A percentile compares a stretch with the other conserved stretches of the same genome.
Evolutionary conservation across 2,888 invertebrate species (phyloP).

Genomic region (Pardosa pseudoannulata): DNA sequence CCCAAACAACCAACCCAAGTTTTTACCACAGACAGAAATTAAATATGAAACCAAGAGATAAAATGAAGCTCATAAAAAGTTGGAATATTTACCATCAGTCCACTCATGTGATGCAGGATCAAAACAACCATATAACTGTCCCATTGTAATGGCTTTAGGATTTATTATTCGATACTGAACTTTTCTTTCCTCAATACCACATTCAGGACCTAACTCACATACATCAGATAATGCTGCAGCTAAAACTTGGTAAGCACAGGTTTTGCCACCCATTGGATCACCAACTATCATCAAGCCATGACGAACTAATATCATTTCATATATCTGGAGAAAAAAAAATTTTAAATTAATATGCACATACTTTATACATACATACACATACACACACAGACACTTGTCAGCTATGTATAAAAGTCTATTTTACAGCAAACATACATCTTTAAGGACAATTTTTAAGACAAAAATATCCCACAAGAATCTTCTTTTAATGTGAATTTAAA

Average conservation of each 20-base stretch:
- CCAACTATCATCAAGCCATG: constrained; percentile 80
- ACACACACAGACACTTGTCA: no score
- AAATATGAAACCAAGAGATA: no score
- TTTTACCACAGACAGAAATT: no score
- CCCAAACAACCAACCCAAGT: no score
- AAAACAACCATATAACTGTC: constrained; percentile 80
- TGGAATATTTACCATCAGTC: constrained; percentile 79
- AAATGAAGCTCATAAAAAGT: no score
- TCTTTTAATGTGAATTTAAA: no score
- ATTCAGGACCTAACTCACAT: constrained; percentile 76
- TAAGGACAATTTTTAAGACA: no score
- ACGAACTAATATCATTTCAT: constrained; percentile 80
- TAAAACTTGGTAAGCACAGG: constrained; percentile 78
- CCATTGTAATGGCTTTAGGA: constrained; percentile 80
- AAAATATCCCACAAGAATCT: no score
- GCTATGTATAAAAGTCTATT: no score
- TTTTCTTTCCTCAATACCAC: constrained; percentile 75
- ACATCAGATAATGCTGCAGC: constrained; percentile 78
- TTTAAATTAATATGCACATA: not conserved
- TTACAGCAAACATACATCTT: no score
- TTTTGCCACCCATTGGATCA: constrained; percentile 80
- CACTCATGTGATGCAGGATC: constrained; percentile 80
- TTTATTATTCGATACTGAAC: constrained; percentile 79
- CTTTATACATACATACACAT: no score
- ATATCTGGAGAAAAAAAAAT: constrained; percentile 86